These are phyloP conservation scores for Drosophila parabipectinata DNA, from an alignment of 1,140 invertebrate genomes.

Conservation along the genomic window DNA sequence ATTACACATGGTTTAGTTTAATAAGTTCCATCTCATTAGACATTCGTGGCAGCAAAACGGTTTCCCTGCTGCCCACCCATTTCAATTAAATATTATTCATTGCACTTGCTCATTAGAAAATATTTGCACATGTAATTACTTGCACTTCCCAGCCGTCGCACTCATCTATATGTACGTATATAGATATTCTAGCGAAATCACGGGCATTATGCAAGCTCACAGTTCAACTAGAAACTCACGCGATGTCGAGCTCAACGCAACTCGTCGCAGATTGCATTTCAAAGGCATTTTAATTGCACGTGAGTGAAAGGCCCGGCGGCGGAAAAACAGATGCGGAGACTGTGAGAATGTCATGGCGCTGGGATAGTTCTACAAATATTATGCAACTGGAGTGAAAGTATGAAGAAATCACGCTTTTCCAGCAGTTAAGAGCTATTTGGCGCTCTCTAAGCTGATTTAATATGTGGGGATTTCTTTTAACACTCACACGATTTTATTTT, in stretches of 20 bases:
- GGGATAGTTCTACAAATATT: conserved; percentile 49
- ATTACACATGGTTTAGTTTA: conserved; percentile 15
- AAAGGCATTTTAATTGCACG: conserved; percentile 77
- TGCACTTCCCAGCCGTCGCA: conserved; percentile 25
- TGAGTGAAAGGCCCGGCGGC: conserved; percentile 27
- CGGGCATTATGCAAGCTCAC: conserved; percentile 41
- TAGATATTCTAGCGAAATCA: conserved; percentile 19
- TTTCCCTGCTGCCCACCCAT: conserved; percentile 30
- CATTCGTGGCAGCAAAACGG: conserved; percentile 44
- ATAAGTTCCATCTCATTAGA: conserved; percentile 50
- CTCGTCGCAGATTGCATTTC: conserved; percentile 56
- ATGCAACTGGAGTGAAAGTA: conserved; percentile 49
- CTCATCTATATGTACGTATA: conserved; percentile 3
- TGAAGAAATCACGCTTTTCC: conserved; percentile 16
- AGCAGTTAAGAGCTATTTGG: conserved; percentile 35
- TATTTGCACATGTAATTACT: conserved; percentile 78
- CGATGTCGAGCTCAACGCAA: conserved; percentile 34
- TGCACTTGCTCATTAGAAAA: conserved; percentile 74
- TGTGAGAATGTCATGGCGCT: conserved; percentile 56
- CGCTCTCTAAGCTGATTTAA: neutral
- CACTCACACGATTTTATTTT: neutral
- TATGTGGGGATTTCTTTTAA: neutral
- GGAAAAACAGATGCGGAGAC: neutral
- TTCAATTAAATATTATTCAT: conserved; percentile 74
- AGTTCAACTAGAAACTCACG: conserved; percentile 38